A percentile compares a stretch with the other conserved stretches of the same genome.
Conservation (phyloP, 2,113 vertebrate species). For the Azemiops feae region DNA sequence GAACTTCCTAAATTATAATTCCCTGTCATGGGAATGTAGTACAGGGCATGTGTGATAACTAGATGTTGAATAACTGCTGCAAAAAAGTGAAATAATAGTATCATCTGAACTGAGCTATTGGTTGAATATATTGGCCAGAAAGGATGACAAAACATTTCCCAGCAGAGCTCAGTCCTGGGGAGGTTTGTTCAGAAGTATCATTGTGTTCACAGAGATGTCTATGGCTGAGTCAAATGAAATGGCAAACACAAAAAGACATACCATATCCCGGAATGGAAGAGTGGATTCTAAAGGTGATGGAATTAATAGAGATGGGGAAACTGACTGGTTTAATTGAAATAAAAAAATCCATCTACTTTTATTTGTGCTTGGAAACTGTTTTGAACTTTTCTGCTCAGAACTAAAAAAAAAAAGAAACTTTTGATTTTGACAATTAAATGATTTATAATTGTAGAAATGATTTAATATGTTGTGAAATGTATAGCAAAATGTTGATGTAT, state of each 20-base stretch:
- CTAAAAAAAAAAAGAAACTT: background rate
- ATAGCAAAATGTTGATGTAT: background rate
- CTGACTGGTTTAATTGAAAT: background rate
- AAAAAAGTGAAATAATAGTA: conserved; percentile 47
- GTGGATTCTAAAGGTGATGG: background rate
- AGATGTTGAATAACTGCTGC: conserved; percentile 45
- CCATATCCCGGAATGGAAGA: background rate
- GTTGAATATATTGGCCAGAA: conserved; percentile 25
- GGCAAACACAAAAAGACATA: background rate
- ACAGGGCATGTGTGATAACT: conserved; percentile 30
- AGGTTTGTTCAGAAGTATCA: background rate
- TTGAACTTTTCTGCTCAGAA: background rate
- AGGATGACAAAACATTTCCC: background rate
- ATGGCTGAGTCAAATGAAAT: background rate
- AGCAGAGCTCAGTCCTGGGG: background rate
- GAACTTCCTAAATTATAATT: conserved; percentile 59
- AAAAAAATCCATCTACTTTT: background rate
- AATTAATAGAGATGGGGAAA: background rate
- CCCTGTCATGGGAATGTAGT: conserved; percentile 30
- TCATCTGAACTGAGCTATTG: conserved; percentile 41
- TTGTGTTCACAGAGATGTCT: background rate
- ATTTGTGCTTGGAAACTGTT: background rate
- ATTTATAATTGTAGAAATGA: background rate
- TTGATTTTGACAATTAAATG: background rate
- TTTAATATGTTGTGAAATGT: background rate